Evolutionary conservation across 2,113 vertebrate genomes (phyloP).

Genomic region (Oenanthe oenanthe): DNA sequence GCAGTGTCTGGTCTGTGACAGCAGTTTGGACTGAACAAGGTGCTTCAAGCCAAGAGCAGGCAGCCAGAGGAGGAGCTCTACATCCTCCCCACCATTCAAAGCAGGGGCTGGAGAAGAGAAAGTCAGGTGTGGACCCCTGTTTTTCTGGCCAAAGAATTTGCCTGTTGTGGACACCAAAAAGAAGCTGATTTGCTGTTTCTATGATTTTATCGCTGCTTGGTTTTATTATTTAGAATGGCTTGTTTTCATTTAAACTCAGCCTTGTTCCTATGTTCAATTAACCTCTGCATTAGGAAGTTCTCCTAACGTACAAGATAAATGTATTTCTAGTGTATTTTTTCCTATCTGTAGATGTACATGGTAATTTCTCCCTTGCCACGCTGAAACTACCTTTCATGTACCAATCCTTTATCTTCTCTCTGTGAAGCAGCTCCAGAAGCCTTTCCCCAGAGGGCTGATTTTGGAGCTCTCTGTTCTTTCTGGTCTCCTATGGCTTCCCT

Average conservation of each 20-base stretch:
- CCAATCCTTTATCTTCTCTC: not conserved
- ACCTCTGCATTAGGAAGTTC: not conserved
- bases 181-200: not conserved
- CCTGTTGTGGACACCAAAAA: not conserved
- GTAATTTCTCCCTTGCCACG: not conserved
- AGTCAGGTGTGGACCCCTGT: not conserved
- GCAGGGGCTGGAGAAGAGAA: not conserved
- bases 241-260: not conserved
- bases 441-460: not conserved
- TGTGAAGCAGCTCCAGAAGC: not conserved
- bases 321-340: not conserved
- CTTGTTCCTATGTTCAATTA: not conserved
- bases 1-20: fast-evolving
- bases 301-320: not conserved
- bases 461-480: not conserved
- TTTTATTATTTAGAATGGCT: not conserved
- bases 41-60: not conserved
- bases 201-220: not conserved
- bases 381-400: not conserved
- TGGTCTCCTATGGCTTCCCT: not conserved
- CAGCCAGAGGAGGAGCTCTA: not conserved
- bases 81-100: not conserved
- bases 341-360: not conserved
- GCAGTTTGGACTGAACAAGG: not conserved
- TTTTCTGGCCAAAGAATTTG: not conserved